phyloP scores from a whole-genome alignment of 2,888 invertebrate genomes.

The Mamestra brassicae region DNA sequence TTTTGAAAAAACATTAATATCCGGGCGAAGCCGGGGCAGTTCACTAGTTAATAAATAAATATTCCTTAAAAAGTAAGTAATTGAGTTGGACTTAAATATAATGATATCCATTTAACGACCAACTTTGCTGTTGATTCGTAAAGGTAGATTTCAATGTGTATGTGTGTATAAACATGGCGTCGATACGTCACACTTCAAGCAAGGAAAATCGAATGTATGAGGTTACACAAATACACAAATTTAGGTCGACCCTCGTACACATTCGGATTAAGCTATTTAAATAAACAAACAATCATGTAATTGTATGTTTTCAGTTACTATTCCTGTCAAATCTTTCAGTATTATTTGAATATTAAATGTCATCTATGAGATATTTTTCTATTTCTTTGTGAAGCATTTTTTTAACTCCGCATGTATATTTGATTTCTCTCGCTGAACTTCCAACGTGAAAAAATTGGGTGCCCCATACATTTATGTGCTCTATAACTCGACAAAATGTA shows the following conservation, averaged over 20 bases:
- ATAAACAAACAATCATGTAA: not conserved
- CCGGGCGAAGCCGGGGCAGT: too few species aligned
- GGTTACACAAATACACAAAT: slow-evolving; percentile 32
- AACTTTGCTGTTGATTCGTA: slow-evolving; percentile 11
- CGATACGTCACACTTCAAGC: slow-evolving; percentile 30
- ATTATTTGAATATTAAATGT: not conserved
- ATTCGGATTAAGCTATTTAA: not conserved
- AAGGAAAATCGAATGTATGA: slow-evolving; percentile 23
- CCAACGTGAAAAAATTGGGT: too few species aligned
- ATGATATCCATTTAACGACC: slow-evolving; percentile 15
- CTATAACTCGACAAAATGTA: too few species aligned
- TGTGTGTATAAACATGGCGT: slow-evolving; percentile 11
- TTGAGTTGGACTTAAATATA: not conserved
- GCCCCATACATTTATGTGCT: too few species aligned
- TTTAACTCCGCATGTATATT: too few species aligned
- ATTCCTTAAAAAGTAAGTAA: not conserved
- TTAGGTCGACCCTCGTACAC: not conserved
- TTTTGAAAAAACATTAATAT: too few species aligned
- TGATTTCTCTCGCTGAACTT: too few species aligned
- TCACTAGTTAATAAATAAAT: too few species aligned
- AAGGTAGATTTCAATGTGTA: slow-evolving; percentile 7
- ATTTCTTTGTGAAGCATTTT: not conserved
- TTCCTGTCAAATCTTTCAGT: not conserved
- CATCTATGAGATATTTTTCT: not conserved
- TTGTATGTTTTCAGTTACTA: not conserved